phyloP scores from a whole-genome alignment of 2,888 invertebrate species.

The Euplagia quadripunctaria region DNA sequence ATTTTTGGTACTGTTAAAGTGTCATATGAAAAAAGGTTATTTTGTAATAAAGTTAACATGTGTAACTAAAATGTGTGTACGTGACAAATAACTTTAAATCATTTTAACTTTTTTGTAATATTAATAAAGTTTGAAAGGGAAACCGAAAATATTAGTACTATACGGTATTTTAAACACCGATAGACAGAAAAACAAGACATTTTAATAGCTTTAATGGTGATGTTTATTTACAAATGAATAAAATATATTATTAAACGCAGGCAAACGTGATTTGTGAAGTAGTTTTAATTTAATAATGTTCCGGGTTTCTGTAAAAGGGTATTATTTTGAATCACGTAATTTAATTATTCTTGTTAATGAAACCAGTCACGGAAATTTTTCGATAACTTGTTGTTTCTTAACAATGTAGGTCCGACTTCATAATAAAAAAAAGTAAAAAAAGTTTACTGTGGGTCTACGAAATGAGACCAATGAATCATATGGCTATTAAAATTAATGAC shows the following conservation, averaged over 20 bases:
- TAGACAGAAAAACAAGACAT: background rate
- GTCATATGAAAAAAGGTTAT: too few species aligned
- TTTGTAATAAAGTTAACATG: too few species aligned
- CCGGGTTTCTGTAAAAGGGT: slow-evolving; percentile 24
- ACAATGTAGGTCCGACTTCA: slow-evolving; percentile 5
- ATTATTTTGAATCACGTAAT: slow-evolving; percentile 17
- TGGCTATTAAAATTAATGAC: background rate
- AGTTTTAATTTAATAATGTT: slow-evolving; percentile 13
- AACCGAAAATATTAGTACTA: background rate
- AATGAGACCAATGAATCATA: background rate
- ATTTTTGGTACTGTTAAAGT: too few species aligned
- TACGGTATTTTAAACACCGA: background rate
- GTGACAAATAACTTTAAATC: too few species aligned
- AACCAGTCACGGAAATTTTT: slow-evolving; percentile 13
- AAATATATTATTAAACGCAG: slow-evolving; percentile 5
- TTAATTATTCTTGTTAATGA: slow-evolving; percentile 23
- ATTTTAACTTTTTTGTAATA: background rate
- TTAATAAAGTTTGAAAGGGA: background rate
- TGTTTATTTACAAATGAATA: background rate
- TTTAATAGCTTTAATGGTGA: slow-evolving; percentile 7
- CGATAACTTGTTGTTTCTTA: slow-evolving; percentile 1
- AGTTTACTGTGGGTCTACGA: background rate
- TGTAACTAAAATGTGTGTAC: too few species aligned
- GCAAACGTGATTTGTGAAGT: slow-evolving; percentile 13
- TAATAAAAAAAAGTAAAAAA: background rate